A percentile compares a stretch with the other conserved stretches of the same genome.
Conservation (phyloP, 2,113 vertebrate species). For the Machaerirhynchus nigripectus region DNA sequence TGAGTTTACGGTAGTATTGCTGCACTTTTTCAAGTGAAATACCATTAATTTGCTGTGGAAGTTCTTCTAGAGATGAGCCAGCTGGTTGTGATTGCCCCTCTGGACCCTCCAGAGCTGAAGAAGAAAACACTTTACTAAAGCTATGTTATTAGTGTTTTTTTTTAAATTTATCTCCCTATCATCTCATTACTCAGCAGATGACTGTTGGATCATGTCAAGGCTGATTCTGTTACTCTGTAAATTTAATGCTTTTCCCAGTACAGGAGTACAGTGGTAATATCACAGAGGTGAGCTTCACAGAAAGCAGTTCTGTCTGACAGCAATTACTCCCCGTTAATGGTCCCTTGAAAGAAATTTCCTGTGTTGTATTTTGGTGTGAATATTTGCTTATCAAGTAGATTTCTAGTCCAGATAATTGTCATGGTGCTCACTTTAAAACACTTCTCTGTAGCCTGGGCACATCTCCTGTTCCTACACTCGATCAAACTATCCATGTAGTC, state of each 20-base stretch:
- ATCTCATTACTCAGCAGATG: not conserved
- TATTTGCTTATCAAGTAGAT: not conserved
- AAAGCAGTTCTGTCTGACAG: not conserved
- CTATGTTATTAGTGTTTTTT: not conserved
- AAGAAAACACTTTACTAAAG: not conserved
- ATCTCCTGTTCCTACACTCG: not conserved
- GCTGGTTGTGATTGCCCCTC: conserved; percentile 80
- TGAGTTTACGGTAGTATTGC: conserved; percentile 94
- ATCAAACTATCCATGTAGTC: not conserved
- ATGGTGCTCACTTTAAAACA: too few relatives aligned
- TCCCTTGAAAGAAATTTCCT: not conserved
- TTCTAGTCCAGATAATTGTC: not conserved
- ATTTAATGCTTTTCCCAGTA: not conserved
- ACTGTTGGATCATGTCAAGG: not conserved
- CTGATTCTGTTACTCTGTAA: not conserved
- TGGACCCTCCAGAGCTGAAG: conserved; percentile 83
- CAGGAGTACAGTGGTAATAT: not conserved
- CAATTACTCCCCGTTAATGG: not conserved
- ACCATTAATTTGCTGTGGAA: conserved; percentile 89
- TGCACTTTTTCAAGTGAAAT: conserved; percentile 93
- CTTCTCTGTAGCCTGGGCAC: not conserved
- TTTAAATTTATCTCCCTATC: not conserved
- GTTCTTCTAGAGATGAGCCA: conserved; percentile 78
- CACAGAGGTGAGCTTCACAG: not conserved
- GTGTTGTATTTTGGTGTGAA: not conserved